These are phyloP conservation scores for Cephalopachus bancanus DNA, from an alignment of 2,797 vertebrate species.

Conservation along the genomic window DNA sequence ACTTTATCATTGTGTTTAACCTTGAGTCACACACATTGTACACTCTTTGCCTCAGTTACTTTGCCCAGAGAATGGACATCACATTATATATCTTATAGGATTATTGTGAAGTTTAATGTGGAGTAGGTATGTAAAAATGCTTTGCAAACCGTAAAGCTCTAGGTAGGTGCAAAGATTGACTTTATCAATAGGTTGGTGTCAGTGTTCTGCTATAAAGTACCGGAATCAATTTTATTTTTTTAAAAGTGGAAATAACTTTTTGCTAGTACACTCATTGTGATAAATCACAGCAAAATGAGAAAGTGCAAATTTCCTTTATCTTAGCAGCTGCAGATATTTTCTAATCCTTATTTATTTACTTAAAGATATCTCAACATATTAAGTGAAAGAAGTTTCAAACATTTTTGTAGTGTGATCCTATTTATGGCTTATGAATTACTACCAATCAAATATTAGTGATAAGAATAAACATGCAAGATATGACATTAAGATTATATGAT, in stretches of 20 bases:
- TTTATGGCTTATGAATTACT: neutral
- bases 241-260: neutral
- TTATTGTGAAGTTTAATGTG: neutral
- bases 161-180: neutral
- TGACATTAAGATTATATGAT: neutral
- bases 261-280: neutral
- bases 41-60: neutral
- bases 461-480: neutral
- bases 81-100: neutral
- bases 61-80: neutral
- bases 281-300: slow-evolving; percentile 30
- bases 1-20: neutral
- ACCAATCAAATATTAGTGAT: neutral
- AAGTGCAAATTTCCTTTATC: neutral
- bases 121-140: neutral
- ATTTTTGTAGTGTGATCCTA: neutral
- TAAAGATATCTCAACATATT: neutral
- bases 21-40: neutral
- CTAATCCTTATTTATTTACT: neutral
- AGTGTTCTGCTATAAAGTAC: neutral
- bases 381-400: neutral
- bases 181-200: neutral
- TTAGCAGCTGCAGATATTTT: neutral
- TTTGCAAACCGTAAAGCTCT: neutral
- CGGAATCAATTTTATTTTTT: neutral